These are phyloP conservation scores for Henricia sp. DNA, from an alignment of 53 echinoderm and acorn worm genomes.

Conservation along the genomic window DNA sequence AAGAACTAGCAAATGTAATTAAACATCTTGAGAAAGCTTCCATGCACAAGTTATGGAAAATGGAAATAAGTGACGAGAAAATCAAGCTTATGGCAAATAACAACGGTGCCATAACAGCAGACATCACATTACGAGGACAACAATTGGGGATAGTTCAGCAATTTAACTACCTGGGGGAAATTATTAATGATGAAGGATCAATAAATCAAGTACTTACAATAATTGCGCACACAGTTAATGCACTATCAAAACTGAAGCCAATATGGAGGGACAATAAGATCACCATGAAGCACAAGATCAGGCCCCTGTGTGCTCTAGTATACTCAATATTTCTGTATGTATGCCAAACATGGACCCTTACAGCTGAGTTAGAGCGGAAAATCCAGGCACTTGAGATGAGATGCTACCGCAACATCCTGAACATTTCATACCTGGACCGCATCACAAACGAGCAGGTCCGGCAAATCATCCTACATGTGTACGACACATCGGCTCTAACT, in stretches of 20 bases:
- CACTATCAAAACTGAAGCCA: slow-evolving; percentile 29
- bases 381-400: slow-evolving; percentile 56
- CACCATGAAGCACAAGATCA: slow-evolving; percentile 13
- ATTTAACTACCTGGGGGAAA: slow-evolving; percentile 22
- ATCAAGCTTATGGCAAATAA: slow-evolving; percentile 61
- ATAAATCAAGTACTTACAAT: slow-evolving; percentile 40
- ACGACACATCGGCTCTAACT: no score
- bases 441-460: slow-evolving; percentile 22
- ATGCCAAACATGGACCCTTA: slow-evolving; percentile 43
- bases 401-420: slow-evolving; percentile 27
- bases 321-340: slow-evolving; percentile 29
- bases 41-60: slow-evolving; percentile 7
- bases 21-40: slow-evolving; percentile 33
- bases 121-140: neutral
- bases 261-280: slow-evolving; percentile 39
- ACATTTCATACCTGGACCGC: slow-evolving; percentile 38
- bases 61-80: slow-evolving; percentile 37
- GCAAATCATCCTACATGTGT: neutral
- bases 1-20: slow-evolving; percentile 51
- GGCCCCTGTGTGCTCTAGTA: slow-evolving; percentile 13
- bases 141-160: neutral
- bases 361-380: slow-evolving; percentile 38
- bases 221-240: slow-evolving; percentile 38
- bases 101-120: neutral
- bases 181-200: slow-evolving; percentile 32